A percentile compares a stretch with the other conserved stretches of the same genome.
These are phyloP conservation scores for Neodiprion virginianus DNA, from an alignment of 1,140 invertebrate species.

Conservation along the genomic window DNA sequence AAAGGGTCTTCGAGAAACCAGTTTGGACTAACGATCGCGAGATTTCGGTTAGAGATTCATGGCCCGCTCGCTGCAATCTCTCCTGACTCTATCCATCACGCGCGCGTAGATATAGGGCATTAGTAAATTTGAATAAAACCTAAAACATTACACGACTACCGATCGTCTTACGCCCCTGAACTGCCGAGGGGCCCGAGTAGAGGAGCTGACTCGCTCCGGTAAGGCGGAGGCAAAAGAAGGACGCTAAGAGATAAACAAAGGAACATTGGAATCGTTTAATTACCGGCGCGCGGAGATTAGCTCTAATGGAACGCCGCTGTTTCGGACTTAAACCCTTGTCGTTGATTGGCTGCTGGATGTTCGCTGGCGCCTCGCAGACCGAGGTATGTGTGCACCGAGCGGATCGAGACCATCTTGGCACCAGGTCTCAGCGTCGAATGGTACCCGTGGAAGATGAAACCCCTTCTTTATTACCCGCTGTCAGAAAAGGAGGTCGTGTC, in stretches of 20 bases:
- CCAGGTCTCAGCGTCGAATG: too few relatives aligned
- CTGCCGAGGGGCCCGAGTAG: too few relatives aligned
- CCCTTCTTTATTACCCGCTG: not conserved
- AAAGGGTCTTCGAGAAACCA: not conserved
- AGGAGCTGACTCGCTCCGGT: not conserved
- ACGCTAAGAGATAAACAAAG: not conserved
- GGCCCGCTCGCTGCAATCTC: not conserved
- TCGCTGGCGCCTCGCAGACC: not conserved
- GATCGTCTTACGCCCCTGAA: not conserved
- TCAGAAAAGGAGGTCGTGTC: not conserved
- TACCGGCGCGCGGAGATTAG: conserved; percentile 3
- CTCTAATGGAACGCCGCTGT: conserved; percentile 4
- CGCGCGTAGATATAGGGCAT: too few relatives aligned
- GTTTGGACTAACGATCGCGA: not conserved
- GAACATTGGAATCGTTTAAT: conserved; percentile 3
- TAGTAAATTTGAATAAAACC: not conserved
- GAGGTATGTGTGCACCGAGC: not conserved
- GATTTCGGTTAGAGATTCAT: not conserved
- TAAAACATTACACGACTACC: not conserved
- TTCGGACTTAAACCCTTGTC: not conserved
- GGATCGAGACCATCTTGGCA: not conserved
- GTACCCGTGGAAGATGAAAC: not conserved
- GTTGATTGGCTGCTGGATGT: conserved; percentile 6
- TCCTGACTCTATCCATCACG: too few relatives aligned
- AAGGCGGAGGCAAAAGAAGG: not conserved